Percentiles rank a stretch among this genome's conserved stretches.
These are phyloP conservation scores for Leptoclinus maculatus DNA, from an alignment of 2,797 vertebrate species.

Conservation along the genomic window DNA sequence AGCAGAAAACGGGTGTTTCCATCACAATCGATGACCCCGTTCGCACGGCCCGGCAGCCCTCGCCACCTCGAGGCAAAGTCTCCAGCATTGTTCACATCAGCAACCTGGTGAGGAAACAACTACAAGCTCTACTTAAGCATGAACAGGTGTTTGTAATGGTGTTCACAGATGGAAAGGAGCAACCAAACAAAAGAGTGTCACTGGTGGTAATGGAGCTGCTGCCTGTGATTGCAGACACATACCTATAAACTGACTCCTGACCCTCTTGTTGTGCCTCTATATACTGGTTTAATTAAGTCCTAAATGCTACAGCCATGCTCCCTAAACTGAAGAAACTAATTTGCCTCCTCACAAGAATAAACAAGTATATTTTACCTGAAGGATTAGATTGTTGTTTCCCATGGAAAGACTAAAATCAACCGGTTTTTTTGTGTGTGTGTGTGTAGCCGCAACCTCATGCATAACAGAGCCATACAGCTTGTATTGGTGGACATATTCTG, in stretches of 20 bases:
- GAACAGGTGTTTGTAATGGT: background rate
- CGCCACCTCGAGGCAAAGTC: slow-evolving; percentile 89
- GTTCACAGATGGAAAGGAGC: background rate
- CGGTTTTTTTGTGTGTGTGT: no score
- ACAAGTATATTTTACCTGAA: background rate
- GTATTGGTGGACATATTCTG: background rate
- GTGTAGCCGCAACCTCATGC: background rate
- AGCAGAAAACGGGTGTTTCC: slow-evolving; percentile 91
- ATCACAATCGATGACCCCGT: slow-evolving; percentile 94
- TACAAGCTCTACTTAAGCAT: background rate
- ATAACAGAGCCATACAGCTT: background rate
- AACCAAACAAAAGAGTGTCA: background rate
- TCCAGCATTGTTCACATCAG: slow-evolving; percentile 92
- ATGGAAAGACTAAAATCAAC: background rate
- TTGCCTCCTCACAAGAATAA: background rate
- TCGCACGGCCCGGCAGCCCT: slow-evolving; percentile 86
- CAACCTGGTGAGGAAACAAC: slow-evolving; percentile 86
- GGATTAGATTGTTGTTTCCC: background rate
- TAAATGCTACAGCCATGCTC: background rate
- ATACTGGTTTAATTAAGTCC: background rate
- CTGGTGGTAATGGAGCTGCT: background rate
- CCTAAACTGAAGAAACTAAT: no score
- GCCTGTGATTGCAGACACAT: background rate
- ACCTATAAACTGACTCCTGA: background rate
- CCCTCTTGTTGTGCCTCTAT: background rate